These are phyloP conservation scores for Drosophila hamatofila DNA, from an alignment of 2,888 invertebrate genomes.

Conservation along the genomic window DNA sequence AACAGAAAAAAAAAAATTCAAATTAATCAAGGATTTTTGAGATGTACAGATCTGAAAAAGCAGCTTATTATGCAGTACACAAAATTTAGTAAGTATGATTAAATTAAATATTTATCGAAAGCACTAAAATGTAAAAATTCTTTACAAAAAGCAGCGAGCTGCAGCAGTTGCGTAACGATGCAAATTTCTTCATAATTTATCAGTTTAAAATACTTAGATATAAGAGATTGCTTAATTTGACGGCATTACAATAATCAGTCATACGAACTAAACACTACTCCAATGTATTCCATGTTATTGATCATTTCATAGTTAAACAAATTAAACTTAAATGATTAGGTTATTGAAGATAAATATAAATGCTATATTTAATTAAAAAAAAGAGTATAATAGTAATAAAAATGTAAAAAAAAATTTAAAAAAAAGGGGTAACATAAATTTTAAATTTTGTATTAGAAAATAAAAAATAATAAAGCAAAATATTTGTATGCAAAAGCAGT, in stretches of 20 bases:
- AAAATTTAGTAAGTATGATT: neutral
- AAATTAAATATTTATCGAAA: neutral
- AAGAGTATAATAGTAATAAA: neutral
- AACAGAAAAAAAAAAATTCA: slow-evolving; percentile 13
- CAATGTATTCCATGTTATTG: neutral
- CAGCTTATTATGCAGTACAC: neutral
- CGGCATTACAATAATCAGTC: neutral
- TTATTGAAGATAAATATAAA: neutral
- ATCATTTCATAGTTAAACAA: neutral
- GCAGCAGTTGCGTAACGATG: neutral
- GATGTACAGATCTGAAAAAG: slow-evolving; percentile 1
- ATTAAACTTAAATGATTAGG: neutral
- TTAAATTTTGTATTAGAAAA: neutral
- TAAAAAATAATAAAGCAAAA: neutral
- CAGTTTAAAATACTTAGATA: neutral
- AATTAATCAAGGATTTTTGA: neutral
- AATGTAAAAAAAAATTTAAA: neutral
- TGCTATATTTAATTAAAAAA: neutral
- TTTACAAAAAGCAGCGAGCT: neutral
- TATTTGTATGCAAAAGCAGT: slow-evolving; percentile 17
- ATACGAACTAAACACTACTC: neutral
- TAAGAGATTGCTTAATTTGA: neutral
- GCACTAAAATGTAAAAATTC: neutral
- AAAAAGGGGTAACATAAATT: too few species aligned
- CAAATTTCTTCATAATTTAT: neutral